These are phyloP conservation scores for Cheilosia impressa DNA, from an alignment of 2,888 invertebrate species.

Conservation along the genomic window DNA sequence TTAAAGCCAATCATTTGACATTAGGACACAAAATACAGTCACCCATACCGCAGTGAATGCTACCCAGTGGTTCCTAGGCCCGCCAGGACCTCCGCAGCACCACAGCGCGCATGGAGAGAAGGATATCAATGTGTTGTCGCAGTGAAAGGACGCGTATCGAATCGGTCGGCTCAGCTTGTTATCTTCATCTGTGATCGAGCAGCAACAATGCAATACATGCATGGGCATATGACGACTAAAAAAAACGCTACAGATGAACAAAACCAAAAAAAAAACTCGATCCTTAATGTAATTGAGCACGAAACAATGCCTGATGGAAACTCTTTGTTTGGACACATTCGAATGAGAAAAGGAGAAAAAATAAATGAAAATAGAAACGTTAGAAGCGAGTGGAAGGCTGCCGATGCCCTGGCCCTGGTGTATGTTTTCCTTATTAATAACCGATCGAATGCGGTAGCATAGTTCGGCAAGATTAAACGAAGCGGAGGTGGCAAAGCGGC, in stretches of 20 bases:
- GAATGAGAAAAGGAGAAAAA: constrained; percentile 63
- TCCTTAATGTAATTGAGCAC: constrained; percentile 74
- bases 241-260: constrained; percentile 39
- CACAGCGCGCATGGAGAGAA: constrained; percentile 14
- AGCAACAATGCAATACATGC: constrained; percentile 45
- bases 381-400: constrained; percentile 20
- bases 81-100: constrained; percentile 35
- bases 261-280: constrained; percentile 53
- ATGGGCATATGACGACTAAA: constrained; percentile 12
- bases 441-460: constrained; percentile 77
- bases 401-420: constrained; percentile 39
- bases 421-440: constrained; percentile 71
- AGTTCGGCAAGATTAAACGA: constrained; percentile 80
- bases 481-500: constrained; percentile 73
- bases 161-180: constrained; percentile 71
- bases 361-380: constrained; percentile 49
- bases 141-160: constrained; percentile 73
- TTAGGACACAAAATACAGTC: constrained; percentile 83
- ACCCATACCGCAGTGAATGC: constrained; percentile 73
- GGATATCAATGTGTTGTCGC: constrained; percentile 46
- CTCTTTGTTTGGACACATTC: constrained; percentile 75
- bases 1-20: constrained; percentile 84
- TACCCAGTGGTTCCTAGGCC: constrained; percentile 50
- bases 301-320: constrained; percentile 70
- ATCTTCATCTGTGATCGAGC: constrained; percentile 74